These are phyloP conservation scores for Sminthopsis crassicaudata DNA, from an alignment of 2,113 vertebrate species.

Conservation along the genomic window DNA sequence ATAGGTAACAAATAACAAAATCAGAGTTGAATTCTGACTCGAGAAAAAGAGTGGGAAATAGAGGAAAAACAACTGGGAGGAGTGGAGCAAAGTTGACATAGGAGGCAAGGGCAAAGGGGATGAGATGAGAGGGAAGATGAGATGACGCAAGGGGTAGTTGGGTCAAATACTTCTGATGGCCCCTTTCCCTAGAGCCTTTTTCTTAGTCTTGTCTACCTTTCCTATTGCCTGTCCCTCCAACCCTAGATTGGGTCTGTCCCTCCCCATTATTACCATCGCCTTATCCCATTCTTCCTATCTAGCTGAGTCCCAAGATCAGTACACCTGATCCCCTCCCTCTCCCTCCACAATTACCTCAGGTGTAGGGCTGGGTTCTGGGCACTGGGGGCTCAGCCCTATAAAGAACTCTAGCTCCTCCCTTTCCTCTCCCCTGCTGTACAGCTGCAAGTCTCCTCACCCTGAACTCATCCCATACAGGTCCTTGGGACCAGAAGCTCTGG, in stretches of 20 bases:
- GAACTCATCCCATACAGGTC: background rate
- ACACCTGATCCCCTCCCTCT: background rate
- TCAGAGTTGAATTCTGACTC: background rate
- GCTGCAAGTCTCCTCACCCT: background rate
- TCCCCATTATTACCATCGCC: background rate
- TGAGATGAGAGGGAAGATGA: background rate
- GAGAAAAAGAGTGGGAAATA: background rate
- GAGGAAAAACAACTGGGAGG: background rate
- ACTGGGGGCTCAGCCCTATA: slow-evolving; percentile 10
- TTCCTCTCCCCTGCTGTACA: background rate
- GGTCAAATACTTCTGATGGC: background rate
- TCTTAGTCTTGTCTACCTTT: background rate
- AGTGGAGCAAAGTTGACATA: background rate
- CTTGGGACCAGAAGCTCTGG: background rate
- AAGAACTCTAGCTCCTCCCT: slow-evolving; percentile 41
- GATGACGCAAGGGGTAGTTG: background rate
- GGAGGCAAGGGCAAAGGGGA: background rate
- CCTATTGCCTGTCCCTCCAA: background rate
- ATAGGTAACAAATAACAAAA: background rate
- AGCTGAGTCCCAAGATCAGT: background rate
- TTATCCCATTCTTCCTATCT: background rate
- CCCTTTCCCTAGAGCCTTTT: background rate
- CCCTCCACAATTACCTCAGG: background rate
- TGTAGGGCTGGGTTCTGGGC: slow-evolving; percentile 10
- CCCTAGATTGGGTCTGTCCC: background rate